phyloP scores from a whole-genome alignment of 2,797 vertebrate genomes.

The Allobates femoralis region DNA sequence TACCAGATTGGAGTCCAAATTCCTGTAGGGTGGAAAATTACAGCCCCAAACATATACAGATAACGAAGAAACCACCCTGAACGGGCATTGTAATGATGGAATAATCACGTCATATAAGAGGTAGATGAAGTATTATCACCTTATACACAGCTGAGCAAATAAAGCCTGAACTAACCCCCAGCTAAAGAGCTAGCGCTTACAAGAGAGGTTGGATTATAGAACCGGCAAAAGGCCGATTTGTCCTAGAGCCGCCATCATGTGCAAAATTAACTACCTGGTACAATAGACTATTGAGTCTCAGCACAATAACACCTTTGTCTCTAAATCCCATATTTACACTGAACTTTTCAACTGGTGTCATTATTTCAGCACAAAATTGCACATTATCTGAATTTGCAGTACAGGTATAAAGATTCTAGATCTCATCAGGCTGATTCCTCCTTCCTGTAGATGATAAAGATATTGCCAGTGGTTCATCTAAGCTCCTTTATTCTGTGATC shows the following conservation, averaged over 20 bases:
- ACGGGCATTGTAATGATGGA: not conserved
- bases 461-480: too few species aligned
- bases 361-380: too few species aligned
- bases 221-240: not conserved
- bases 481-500: too few species aligned
- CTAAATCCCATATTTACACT: not conserved
- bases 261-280: too few species aligned
- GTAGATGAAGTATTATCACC: not conserved
- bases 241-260: not conserved
- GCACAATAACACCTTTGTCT: too few species aligned
- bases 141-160: not conserved
- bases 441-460: too few species aligned
- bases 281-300: too few species aligned
- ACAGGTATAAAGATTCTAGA: too few species aligned
- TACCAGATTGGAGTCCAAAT: not conserved
- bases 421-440: too few species aligned
- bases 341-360: not conserved
- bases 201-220: not conserved
- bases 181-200: not conserved
- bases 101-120: not conserved
- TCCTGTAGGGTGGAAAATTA: not conserved
- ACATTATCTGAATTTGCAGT: too few species aligned
- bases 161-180: not conserved
- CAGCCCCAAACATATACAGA: not conserved
- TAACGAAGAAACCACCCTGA: not conserved